A percentile compares a stretch with the other conserved stretches of the same genome.
Conservation (phyloP, 2,797 vertebrate genomes). For the Leptoclinus maculatus region DNA sequence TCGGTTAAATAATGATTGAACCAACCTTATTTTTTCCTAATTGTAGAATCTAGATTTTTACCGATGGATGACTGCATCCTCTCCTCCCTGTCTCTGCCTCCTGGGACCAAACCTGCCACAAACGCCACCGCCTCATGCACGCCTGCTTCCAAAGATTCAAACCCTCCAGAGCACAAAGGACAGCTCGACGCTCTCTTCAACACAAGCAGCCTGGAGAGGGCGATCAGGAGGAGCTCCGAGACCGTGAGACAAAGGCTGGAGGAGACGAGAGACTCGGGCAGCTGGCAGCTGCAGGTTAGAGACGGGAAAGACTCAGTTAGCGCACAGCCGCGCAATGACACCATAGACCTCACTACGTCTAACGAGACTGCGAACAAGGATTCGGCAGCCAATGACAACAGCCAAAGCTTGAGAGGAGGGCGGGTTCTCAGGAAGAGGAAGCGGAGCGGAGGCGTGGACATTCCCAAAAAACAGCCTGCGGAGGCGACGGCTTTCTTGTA, state of each 20-base stretch:
- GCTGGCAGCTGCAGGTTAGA: constrained; percentile 40
- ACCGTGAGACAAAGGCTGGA: constrained; percentile 34
- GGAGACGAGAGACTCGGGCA: constrained; percentile 29
- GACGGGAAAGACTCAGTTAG: constrained; percentile 22
- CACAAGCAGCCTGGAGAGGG: constrained; percentile 37
- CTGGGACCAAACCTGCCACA: constrained; percentile 50
- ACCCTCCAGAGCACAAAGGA: constrained; percentile 45
- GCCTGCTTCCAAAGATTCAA: constrained; percentile 48
- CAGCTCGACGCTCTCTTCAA: constrained; percentile 17
- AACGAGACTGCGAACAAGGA: constrained; percentile 40
- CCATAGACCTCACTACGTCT: constrained; percentile 65
- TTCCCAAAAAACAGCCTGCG: constrained; percentile 60
- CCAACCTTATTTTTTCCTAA: background rate
- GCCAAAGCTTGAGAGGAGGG: constrained; percentile 50
- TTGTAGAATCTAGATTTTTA: constrained; percentile 72
- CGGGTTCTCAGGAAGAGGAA: constrained; percentile 76
- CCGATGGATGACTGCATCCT: constrained; percentile 83
- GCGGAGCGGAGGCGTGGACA: constrained; percentile 62
- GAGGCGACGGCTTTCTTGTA: constrained; percentile 65
- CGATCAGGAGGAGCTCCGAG: constrained; percentile 44
- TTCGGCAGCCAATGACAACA: constrained; percentile 46
- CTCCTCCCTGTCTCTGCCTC: constrained; percentile 77
- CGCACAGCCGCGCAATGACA: constrained; percentile 38
- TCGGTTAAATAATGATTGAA: background rate
- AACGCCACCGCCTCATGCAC: constrained; percentile 42